Conservation (phyloP, 2,113 vertebrate genomes). For the Scatophagus argus region DNA sequence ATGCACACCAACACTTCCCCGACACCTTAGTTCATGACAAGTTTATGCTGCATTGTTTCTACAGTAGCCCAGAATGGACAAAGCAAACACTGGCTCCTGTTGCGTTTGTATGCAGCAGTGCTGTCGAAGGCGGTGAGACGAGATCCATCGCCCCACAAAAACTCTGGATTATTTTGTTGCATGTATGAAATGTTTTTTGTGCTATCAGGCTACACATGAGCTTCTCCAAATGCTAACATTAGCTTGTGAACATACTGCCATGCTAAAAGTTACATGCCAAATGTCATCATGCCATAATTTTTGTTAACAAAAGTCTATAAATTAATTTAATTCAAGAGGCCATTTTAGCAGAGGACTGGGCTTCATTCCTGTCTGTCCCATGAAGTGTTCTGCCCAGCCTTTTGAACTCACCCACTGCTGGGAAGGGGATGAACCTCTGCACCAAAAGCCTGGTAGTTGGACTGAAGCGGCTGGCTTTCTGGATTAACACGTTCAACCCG, state of each 20-base stretch:
- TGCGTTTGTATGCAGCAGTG: too few species aligned
- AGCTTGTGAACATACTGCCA: too few species aligned
- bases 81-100: too few species aligned
- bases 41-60: too few species aligned
- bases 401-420: constrained; percentile 90
- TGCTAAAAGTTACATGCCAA: too few species aligned
- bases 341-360: background rate
- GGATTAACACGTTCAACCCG: constrained; percentile 91
- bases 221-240: too few species aligned
- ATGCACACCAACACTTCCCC: background rate
- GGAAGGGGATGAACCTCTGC: constrained; percentile 95
- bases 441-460: constrained; percentile 90
- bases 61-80: too few species aligned
- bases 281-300: too few species aligned
- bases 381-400: background rate
- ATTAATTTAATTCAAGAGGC: constrained; percentile 6
- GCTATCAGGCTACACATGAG: too few species aligned
- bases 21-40: background rate
- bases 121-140: background rate
- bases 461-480: constrained; percentile 90
- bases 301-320: background rate
- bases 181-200: too few species aligned
- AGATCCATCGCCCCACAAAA: background rate
- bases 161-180: too few species aligned
- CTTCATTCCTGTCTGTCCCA: background rate